phyloP scores from a whole-genome alignment of 2,113 vertebrate species.

The Petrocephalus microphthalmus region DNA sequence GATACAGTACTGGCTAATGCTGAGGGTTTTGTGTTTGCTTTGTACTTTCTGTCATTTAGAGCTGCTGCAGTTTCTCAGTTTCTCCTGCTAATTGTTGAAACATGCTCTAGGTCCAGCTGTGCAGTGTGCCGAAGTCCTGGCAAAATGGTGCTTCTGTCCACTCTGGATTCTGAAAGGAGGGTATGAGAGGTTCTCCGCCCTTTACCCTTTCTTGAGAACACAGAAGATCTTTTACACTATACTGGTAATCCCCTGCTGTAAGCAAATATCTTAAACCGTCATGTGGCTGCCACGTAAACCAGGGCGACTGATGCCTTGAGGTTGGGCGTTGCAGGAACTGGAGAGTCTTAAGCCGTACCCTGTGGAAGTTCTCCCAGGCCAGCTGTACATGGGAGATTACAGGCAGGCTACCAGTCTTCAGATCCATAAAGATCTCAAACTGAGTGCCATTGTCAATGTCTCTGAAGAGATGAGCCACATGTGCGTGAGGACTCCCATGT shows the following conservation, averaged over 20 bases:
- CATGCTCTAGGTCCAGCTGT: constrained; percentile 46
- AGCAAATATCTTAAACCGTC: not conserved
- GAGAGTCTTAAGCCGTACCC: constrained; percentile 72
- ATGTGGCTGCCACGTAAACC: not conserved
- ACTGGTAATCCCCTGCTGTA: constrained; percentile 51
- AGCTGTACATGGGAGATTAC: constrained; percentile 72
- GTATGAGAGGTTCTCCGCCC: constrained; percentile 62
- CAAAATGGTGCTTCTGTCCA: constrained; percentile 43
- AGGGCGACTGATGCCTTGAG: not conserved
- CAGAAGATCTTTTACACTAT: constrained; percentile 73
- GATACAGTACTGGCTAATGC: not conserved
- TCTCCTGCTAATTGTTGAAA: not conserved
- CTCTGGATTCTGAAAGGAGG: constrained; percentile 69
- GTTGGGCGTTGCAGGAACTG: constrained; percentile 64
- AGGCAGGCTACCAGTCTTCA: constrained; percentile 59
- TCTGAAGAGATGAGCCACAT: constrained; percentile 49
- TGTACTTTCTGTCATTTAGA: not conserved
- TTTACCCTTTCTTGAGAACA: constrained; percentile 68
- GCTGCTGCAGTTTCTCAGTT: not conserved
- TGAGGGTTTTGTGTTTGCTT: not conserved
- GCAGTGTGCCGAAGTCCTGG: constrained; percentile 47
- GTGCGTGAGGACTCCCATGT: constrained; percentile 51
- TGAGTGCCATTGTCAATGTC: constrained; percentile 66
- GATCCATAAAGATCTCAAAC: constrained; percentile 72
- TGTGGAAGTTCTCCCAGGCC: constrained; percentile 69